Conservation (phyloP, 2,113 vertebrate genomes). For the human region DNA sequence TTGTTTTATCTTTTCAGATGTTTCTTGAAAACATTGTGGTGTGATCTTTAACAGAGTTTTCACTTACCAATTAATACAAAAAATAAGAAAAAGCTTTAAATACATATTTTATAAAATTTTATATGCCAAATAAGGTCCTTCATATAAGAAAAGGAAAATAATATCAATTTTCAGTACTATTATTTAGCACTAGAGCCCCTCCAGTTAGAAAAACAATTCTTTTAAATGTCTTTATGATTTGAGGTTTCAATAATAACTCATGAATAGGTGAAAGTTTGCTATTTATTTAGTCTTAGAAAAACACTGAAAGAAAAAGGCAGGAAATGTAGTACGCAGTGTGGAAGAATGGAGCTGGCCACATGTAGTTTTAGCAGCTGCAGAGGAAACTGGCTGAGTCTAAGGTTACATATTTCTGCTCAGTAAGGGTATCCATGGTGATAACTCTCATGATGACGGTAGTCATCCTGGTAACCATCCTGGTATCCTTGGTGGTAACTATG, state of each 20-base stretch:
- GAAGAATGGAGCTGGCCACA: slow-evolving; percentile 63
- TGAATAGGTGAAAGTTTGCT: slow-evolving; percentile 77
- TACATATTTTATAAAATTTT: slow-evolving; percentile 75
- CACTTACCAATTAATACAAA: slow-evolving; percentile 87
- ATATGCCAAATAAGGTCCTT: slow-evolving; percentile 79
- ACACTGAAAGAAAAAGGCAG: slow-evolving; percentile 68
- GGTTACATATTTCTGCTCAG: slow-evolving; percentile 79
- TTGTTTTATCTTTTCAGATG: neutral
- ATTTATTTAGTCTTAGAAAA: slow-evolving; percentile 78
- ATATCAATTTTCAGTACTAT: slow-evolving; percentile 62
- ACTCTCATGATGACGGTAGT: slow-evolving; percentile 89
- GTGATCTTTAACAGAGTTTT: slow-evolving; percentile 56
- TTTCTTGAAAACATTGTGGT: slow-evolving; percentile 45
- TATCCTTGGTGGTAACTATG: slow-evolving; percentile 95
- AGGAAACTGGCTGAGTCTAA: slow-evolving; percentile 62
- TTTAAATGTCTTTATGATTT: slow-evolving; percentile 49
- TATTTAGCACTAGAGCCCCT: slow-evolving; percentile 70
- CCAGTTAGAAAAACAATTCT: slow-evolving; percentile 71
- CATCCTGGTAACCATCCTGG: slow-evolving; percentile 95
- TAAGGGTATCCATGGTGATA: slow-evolving; percentile 96
- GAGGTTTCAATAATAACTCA: slow-evolving; percentile 70
- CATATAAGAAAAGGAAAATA: slow-evolving; percentile 40
- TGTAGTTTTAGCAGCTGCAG: slow-evolving; percentile 68
- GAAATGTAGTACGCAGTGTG: slow-evolving; percentile 48
- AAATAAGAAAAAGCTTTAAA: slow-evolving; percentile 60